Conservation (phyloP, 2,888 invertebrate species). For the Scelioninae gen. 2 region DNA sequence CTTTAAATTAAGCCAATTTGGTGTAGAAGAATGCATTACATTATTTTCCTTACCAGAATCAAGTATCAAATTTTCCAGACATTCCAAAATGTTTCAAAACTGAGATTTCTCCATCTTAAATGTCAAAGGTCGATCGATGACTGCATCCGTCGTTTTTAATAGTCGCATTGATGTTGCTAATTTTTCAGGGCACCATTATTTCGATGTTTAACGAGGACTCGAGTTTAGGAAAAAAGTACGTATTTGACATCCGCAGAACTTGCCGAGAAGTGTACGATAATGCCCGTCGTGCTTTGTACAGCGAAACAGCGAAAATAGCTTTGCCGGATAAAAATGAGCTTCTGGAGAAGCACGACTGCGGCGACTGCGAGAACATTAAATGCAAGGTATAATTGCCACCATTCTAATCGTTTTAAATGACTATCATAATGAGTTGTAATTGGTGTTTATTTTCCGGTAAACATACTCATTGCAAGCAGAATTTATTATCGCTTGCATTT, state of each 20-base stretch:
- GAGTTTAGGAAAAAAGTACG: conserved; percentile 90
- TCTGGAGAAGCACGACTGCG: conserved; percentile 69
- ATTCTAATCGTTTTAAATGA: conserved; percentile 5
- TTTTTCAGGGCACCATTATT: conserved; percentile 85
- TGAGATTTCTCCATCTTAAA: background rate
- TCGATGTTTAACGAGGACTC: conserved; percentile 94
- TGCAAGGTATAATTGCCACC: conserved; percentile 68
- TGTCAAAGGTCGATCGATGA: background rate
- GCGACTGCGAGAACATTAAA: conserved; percentile 72
- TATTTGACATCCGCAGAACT: conserved; percentile 92
- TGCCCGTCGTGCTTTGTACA: conserved; percentile 85
- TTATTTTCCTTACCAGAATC: no score
- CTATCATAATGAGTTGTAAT: background rate
- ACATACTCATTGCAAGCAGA: background rate
- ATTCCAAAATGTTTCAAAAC: no score
- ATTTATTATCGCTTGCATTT: background rate
- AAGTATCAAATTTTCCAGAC: no score
- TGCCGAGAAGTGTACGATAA: conserved; percentile 93
- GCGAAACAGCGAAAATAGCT: conserved; percentile 70
- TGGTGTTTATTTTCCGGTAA: background rate
- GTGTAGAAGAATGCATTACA: no score
- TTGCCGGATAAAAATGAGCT: conserved; percentile 71
- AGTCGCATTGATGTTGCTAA: background rate
- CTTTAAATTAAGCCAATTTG: no score
- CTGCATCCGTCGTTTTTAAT: no score